Base-by-base conservation (phyloP, 2,797 vertebrate genomes). In the Danio jaintianensis region DNA sequence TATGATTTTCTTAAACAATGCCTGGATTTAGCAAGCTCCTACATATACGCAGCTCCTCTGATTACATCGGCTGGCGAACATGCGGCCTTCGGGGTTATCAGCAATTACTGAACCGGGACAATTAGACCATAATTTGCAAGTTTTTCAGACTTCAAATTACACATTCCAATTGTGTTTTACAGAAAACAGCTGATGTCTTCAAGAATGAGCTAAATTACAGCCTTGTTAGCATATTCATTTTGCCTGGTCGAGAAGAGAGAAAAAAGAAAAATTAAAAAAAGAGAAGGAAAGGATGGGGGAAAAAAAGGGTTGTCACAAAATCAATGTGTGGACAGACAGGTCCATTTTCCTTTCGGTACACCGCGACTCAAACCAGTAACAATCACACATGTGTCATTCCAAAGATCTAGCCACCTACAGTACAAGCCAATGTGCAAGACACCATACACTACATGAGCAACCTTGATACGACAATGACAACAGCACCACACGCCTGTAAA, bases 161-260 rank as follows among this genome's bases (percentile, higher is more conserved):
- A 58, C 38, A 78, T 80, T 82, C 63, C 38, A 53, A 68, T 77
- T 75, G 71, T 62, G 79, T 64, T 79, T 79, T 80, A 68, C 36
- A 36, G 53, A 81, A 85, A 84, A 87, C 62, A 81, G 83, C 78
- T 83, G 56, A 84, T 59, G 74, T 79, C 67, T 75, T 70, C 62
- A 77, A 70, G 79, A 55, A 66, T 66, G 75, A 59, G 79, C 70
- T 77, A 71, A 82, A 78, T 73, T 69, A 63, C 40, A 66, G 40
- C 52, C 67, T 69, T 74, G 72, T 88, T 86, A 80, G 81, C 79
- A 84, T 84, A 83, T 85, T 84, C 43, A 76, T 79, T 79, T 85
- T 58, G 63, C 15, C 47, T 58, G 55, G 48, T 78, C 11, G 40
- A 69, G 55, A 56, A 47, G 68, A 52, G 63, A 79, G 62, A 22